phyloP scores from a whole-genome alignment of 2,113 vertebrate genomes.

The Piprites chloris region DNA sequence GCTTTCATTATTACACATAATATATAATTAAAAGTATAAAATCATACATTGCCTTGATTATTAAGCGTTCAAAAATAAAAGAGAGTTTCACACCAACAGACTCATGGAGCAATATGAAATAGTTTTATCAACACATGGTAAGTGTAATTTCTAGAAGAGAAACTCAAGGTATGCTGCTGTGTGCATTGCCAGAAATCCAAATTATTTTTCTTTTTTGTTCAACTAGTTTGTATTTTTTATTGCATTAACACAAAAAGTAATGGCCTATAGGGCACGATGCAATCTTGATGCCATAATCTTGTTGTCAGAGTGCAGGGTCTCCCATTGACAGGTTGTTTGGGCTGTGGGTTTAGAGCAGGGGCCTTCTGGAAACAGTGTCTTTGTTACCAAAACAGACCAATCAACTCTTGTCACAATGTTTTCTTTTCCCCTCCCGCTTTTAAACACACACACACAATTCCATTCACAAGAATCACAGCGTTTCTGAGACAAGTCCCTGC shows the following conservation, averaged over 20 bases:
- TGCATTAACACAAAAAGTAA: not conserved
- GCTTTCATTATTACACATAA: not conserved
- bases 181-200: not conserved
- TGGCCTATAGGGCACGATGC: accelerated
- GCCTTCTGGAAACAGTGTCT: not conserved
- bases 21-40: not conserved
- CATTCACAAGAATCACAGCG: not conserved
- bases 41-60: not conserved
- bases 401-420: not conserved
- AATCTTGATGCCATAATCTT: not conserved
- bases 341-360: not conserved
- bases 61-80: not conserved
- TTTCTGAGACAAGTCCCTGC: not conserved
- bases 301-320: not conserved
- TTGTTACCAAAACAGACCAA: not conserved
- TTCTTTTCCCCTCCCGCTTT: not conserved
- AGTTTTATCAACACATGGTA: not conserved
- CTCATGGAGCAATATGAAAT: not conserved
- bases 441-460: not conserved
- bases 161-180: not conserved
- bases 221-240: not conserved
- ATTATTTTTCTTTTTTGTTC: not conserved
- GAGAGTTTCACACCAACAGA: not conserved
- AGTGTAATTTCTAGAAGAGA: not conserved
- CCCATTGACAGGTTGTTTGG: not conserved